Evolutionary conservation across 2,888 invertebrate species (phyloP), one percentile per base, ranked within the genome.

Genomic region (Sisyra terminalis): DNA sequence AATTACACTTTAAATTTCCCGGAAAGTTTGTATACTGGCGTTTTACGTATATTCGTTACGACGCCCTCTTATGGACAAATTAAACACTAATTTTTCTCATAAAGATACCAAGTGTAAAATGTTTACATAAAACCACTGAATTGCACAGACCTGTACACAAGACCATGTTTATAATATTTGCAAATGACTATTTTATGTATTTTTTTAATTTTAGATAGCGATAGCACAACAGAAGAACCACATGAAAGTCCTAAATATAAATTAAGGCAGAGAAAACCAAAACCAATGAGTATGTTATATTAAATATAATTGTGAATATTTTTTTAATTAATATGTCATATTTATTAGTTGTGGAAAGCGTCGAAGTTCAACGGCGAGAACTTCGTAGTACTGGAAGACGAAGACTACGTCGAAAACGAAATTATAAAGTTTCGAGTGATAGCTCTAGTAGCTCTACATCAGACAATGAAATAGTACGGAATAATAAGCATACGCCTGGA

Each of bases 141-240:
- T n/a, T n/a, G n/a, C n/a, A n/a, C n/a, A n/a, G n/a, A n/a, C n/a
- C n/a, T n/a, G n/a, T n/a, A n/a, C n/a, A n/a, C n/a, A n/a, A n/a
- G n/a, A n/a, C n/a, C n/a, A n/a, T n/a, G n/a, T n/a, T n/a, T n/a
- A n/a, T n/a, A n/a, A n/a, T n/a, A n/a, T n/a, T n/a, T n/a, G n/a
- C n/a, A n/a, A n/a, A n/a, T n/a, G n/a, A n/a, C n/a, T n/a, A n/a
- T n/a, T n/a, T n/a, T n/a, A n/a, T n/a, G n/a, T n/a, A n/a, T n/a
- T n/a, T n/a, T n/a, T n/a, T 24, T 13, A 10, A 34, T 47, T 46
- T 8, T 36, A 52, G 52, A 48, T 24, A 54, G 51, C 47, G 54
- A 56, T 17, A 54, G 53, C 46, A 57, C 57, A 18, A 55, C 58
- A 9, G 59, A 59, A 49, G 59, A 49, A 9, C 49, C 47, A 15